Percentiles rank a stretch among this genome's conserved stretches.
These are phyloP conservation scores for Aethina tumida DNA, from an alignment of 1,140 invertebrate genomes.

Conservation along the genomic window DNA sequence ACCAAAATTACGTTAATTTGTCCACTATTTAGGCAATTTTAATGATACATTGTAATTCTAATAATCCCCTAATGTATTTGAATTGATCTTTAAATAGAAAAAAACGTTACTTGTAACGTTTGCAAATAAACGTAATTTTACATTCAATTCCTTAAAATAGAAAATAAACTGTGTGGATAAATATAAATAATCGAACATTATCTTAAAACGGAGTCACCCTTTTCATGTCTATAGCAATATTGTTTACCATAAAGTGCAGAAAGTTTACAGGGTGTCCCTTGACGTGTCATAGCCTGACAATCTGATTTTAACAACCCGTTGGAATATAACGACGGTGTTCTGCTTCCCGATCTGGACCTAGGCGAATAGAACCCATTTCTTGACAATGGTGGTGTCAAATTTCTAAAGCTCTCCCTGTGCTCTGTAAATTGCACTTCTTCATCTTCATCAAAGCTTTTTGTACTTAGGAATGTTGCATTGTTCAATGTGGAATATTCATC, in stretches of 20 bases:
- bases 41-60: too few species aligned
- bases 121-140: too few species aligned
- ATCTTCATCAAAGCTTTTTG: background rate
- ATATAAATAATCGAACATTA: slow-evolving; percentile 10
- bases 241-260: slow-evolving; percentile 22
- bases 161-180: background rate
- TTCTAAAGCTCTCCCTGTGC: background rate
- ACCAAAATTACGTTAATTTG: too few species aligned
- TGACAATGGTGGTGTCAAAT: slow-evolving; percentile 28
- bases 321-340: slow-evolving; percentile 20
- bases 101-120: too few species aligned
- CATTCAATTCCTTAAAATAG: too few species aligned
- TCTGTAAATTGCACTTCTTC: slow-evolving; percentile 2
- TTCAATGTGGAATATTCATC: background rate
- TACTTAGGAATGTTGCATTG: background rate
- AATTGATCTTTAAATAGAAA: too few species aligned
- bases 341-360: slow-evolving; percentile 16
- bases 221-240: slow-evolving; percentile 30
- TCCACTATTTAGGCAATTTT: too few species aligned
- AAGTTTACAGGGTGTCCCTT: slow-evolving; percentile 31
- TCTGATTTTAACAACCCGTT: slow-evolving; percentile 10
- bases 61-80: too few species aligned
- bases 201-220: slow-evolving; percentile 26
- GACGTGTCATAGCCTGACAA: slow-evolving; percentile 29
- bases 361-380: slow-evolving; percentile 19